Conservation (phyloP, 2,113 vertebrate genomes). For the Podocnemis expansa region DNA sequence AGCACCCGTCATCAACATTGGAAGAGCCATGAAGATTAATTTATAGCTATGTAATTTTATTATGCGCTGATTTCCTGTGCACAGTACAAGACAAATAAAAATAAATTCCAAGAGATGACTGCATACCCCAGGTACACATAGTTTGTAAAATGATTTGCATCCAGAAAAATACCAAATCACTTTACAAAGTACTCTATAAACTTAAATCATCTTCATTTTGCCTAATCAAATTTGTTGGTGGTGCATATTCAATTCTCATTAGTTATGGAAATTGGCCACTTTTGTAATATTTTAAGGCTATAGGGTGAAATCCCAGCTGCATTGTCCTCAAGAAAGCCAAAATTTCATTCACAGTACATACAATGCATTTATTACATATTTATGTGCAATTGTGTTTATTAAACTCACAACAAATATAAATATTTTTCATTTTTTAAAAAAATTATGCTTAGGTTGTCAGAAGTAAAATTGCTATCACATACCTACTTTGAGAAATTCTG, state of each 20-base stretch:
- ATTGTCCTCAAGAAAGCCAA: not conserved
- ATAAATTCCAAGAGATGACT: not conserved
- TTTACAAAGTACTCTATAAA: accelerated
- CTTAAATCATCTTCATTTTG: not conserved
- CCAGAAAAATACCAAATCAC: too few relatives aligned
- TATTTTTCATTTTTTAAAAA: not conserved
- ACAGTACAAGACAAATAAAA: not conserved
- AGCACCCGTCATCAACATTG: not conserved
- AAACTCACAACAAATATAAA: not conserved
- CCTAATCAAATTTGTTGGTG: not conserved
- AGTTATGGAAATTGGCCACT: not conserved
- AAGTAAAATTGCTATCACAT: not conserved
- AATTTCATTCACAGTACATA: not conserved
- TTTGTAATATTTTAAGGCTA: not conserved
- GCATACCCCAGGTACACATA: not conserved
- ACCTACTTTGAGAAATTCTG: not conserved
- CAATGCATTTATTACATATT: not conserved
- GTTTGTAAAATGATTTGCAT: not conserved
- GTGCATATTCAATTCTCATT: not conserved
- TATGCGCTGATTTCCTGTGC: not conserved
- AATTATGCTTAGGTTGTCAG: not conserved
- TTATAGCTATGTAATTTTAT: not conserved
- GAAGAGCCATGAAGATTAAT: not conserved
- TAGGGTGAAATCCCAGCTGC: not conserved
- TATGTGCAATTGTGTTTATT: not conserved